phyloP scores from a whole-genome alignment of 1,140 invertebrate species.

The Rhagoletis zephyria region DNA sequence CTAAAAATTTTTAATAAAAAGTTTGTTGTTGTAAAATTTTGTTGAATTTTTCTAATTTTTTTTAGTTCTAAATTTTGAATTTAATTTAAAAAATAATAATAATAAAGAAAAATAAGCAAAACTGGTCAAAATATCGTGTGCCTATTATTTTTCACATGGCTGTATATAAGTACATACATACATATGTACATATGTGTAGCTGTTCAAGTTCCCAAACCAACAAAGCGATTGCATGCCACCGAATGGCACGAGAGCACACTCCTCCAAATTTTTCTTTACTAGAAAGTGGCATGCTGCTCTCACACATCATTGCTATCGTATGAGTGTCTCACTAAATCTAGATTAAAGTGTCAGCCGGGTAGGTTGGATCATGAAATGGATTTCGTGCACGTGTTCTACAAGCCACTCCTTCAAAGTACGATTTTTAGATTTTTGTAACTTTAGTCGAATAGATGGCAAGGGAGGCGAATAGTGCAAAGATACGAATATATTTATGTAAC shows the following conservation, averaged over 20 bases:
- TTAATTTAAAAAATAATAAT: no score
- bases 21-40: no score
- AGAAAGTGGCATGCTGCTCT: neutral
- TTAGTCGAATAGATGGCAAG: neutral
- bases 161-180: neutral
- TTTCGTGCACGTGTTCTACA: neutral
- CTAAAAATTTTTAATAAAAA: no score
- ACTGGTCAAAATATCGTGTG: no score
- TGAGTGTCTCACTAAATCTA: neutral
- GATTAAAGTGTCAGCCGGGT: neutral
- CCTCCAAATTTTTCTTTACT: neutral
- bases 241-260: neutral
- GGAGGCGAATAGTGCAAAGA: neutral
- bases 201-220: no score
- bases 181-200: no score
- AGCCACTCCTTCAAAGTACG: neutral
- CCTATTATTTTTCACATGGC: no score
- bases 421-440: neutral
- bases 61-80: no score
- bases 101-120: no score
- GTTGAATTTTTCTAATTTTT: no score
- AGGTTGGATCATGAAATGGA: neutral
- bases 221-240: neutral
- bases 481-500: neutral
- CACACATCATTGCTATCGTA: neutral